Percentiles rank a stretch among this genome's conserved stretches.
phyloP scores from a whole-genome alignment of 1,140 invertebrate species.

The Plutomurus gul region DNA sequence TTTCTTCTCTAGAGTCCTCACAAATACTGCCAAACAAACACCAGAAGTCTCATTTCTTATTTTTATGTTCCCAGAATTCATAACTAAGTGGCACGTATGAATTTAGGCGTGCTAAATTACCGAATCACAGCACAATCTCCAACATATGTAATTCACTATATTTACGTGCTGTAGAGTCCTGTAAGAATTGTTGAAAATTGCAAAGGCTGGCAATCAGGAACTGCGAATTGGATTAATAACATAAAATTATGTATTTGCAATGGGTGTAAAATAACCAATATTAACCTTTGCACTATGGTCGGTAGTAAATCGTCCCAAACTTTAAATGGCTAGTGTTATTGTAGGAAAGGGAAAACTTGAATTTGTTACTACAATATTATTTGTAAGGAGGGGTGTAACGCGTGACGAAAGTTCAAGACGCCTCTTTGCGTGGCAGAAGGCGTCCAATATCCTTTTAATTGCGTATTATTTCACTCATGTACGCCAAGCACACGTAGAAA shows the following conservation, averaged over 20 bases:
- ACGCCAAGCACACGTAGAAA: neutral
- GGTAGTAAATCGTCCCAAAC: neutral
- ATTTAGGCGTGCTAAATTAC: too few relatives aligned
- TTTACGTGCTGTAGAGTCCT: too few relatives aligned
- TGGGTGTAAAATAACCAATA: too few relatives aligned
- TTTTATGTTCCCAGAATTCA: constrained; percentile 6
- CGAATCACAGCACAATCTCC: too few relatives aligned
- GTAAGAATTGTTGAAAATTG: too few relatives aligned
- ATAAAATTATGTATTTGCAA: too few relatives aligned
- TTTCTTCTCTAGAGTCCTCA: neutral
- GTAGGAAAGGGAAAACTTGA: neutral
- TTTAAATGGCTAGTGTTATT: neutral
- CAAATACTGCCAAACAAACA: neutral
- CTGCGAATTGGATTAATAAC: too few relatives aligned
- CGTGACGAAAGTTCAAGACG: constrained; percentile 30
- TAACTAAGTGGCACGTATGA: neutral
- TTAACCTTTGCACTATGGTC: neutral
- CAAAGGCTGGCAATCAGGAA: too few relatives aligned
- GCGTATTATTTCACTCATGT: neutral
- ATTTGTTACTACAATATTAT: neutral
- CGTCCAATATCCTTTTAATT: constrained; percentile 3
- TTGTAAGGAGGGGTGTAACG: constrained; percentile 2
- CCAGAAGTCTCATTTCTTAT: neutral
- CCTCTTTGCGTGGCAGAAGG: constrained; percentile 29
- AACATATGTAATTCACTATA: too few relatives aligned